These are phyloP conservation scores for Pholis gunnellus DNA, from an alignment of 2,113 vertebrate genomes.

Conservation along the genomic window DNA sequence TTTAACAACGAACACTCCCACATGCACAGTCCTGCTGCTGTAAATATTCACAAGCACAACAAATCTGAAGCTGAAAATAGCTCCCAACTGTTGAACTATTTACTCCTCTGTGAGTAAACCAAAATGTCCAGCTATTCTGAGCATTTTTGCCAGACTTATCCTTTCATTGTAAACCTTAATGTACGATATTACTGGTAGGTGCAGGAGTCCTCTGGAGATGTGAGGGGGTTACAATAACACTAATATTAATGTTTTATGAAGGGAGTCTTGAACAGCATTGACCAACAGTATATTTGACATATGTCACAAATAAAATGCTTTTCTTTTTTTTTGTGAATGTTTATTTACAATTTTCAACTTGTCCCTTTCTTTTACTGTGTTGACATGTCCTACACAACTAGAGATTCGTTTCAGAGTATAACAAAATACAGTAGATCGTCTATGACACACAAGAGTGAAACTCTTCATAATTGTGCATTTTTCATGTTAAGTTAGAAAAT, in stretches of 20 bases:
- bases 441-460: conserved; percentile 29
- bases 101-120: neutral
- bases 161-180: neutral
- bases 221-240: neutral
- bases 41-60: neutral
- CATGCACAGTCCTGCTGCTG: neutral
- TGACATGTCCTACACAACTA: neutral
- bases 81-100: neutral
- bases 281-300: neutral
- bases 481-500: conserved; percentile 59
- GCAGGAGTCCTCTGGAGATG: neutral
- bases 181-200: neutral
- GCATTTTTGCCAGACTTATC: neutral
- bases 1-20: neutral
- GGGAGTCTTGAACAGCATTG: neutral
- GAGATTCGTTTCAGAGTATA: conserved; percentile 4
- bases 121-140: neutral
- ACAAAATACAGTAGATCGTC: neutral
- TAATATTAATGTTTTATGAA: conserved; percentile 5
- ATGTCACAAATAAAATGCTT: neutral
- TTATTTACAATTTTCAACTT: neutral
- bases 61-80: neutral
- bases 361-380: neutral
- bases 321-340: neutral
- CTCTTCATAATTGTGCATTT: conserved; percentile 49